Evolutionary conservation across 2,888 invertebrate species (phyloP).

Genomic region (Hydrotaea cyrtoneurina): DNA sequence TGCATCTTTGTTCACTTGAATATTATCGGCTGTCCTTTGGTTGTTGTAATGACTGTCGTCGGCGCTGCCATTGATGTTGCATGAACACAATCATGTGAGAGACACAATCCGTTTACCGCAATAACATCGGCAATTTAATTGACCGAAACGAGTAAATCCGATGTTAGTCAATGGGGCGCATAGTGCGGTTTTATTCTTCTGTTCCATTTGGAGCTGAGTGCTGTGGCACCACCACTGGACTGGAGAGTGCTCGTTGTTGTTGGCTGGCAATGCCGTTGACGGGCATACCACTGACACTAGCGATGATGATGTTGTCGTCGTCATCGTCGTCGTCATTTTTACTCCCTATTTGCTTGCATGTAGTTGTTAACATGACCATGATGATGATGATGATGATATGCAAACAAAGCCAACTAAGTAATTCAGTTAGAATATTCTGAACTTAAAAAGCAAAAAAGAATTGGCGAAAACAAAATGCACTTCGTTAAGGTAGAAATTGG

Average conservation of each 20-base stretch:
- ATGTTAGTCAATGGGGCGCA: constrained; percentile 64
- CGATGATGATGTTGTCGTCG: constrained; percentile 34
- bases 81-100: constrained; percentile 62
- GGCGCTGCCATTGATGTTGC: constrained; percentile 21
- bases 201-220: constrained; percentile 11
- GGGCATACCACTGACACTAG: constrained; percentile 9
- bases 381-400: constrained; percentile 52
- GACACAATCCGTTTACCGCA: constrained; percentile 71
- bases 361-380: constrained; percentile 53
- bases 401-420: constrained; percentile 57
- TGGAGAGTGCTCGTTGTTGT: not conserved
- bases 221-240: constrained; percentile 24
- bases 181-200: constrained; percentile 58
- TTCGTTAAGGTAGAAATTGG: constrained; percentile 16
- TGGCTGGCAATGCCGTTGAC: constrained; percentile 21
- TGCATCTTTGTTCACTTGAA: constrained; percentile 56
- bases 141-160: constrained; percentile 70
- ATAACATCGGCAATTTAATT: constrained; percentile 72
- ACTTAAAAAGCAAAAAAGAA: constrained; percentile 28
- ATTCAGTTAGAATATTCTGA: constrained; percentile 36
- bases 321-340: not conserved
- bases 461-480: constrained; percentile 21
- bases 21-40: constrained; percentile 29
- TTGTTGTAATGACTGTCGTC: constrained; percentile 6
- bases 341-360: not conserved